These are phyloP conservation scores for Rhynchonema sp. DNA, from an alignment of 2,888 invertebrate species.

Conservation along the genomic window DNA sequence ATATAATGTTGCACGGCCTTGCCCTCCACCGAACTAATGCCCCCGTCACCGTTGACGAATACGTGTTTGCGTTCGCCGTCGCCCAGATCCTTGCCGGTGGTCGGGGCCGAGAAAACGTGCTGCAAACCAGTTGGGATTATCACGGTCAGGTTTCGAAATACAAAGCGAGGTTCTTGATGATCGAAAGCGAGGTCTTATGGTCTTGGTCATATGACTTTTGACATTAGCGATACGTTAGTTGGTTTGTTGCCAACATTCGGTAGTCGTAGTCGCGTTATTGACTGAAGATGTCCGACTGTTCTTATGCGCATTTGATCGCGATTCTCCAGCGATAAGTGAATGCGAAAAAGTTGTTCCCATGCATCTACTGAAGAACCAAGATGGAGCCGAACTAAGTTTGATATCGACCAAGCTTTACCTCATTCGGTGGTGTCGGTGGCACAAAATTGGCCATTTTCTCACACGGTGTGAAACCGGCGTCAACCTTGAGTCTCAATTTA, in stretches of 20 bases:
- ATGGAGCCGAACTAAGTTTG: neutral
- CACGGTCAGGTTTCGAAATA: neutral
- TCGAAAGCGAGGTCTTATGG: neutral
- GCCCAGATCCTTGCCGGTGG: neutral
- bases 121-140: neutral
- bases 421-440: neutral
- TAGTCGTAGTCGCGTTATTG: too few relatives aligned
- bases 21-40: neutral
- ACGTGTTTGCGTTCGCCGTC: neutral
- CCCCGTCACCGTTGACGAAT: neutral
- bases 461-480: neutral
- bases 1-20: conserved; percentile 3
- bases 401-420: neutral
- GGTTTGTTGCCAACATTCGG: too few relatives aligned
- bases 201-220: too few relatives aligned
- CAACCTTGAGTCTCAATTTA: neutral
- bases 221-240: too few relatives aligned
- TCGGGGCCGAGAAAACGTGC: neutral
- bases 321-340: too few relatives aligned
- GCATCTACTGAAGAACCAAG: neutral
- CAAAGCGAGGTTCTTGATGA: neutral
- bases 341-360: too few relatives aligned
- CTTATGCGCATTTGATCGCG: too few relatives aligned
- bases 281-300: too few relatives aligned
- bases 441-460: neutral